Evolutionary conservation across 2,797 vertebrate genomes (phyloP).

Genomic region (Calcarius lapponicus): DNA sequence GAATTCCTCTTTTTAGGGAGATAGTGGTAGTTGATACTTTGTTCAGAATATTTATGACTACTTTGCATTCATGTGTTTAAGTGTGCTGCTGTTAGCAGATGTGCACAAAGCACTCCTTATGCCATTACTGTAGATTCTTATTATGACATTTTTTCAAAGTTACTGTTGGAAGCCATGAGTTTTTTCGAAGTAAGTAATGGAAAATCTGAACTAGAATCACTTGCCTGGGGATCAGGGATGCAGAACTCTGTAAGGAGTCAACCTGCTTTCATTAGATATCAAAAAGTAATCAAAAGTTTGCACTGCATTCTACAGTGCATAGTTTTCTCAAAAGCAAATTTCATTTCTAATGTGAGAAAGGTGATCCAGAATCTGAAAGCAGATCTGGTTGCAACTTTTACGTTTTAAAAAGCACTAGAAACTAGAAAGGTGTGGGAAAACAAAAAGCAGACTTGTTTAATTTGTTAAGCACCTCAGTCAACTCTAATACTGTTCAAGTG

Average conservation of each 20-base stretch:
- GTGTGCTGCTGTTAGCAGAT: neutral
- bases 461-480: neutral
- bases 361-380: neutral
- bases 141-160: neutral
- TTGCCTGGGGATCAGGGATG: neutral
- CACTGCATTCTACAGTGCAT: neutral
- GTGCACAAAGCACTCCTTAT: neutral
- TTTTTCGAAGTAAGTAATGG: neutral
- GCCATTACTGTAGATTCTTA: neutral
- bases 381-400: neutral
- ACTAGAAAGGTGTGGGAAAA: neutral
- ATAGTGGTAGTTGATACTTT: neutral
- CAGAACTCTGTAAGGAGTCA: neutral
- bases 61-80: neutral
- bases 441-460: neutral
- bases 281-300: neutral
- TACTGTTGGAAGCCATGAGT: neutral
- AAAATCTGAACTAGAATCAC: neutral
- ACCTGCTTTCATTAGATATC: neutral
- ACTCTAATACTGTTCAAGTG: neutral
- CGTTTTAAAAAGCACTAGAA: neutral
- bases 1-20: neutral
- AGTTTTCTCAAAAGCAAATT: neutral
- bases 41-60: neutral
- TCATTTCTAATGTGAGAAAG: neutral